Evolutionary conservation across 2,797 vertebrate species (phyloP), one percentile per base, ranked within the genome.

Genomic region (Cuculus canorus): DNA sequence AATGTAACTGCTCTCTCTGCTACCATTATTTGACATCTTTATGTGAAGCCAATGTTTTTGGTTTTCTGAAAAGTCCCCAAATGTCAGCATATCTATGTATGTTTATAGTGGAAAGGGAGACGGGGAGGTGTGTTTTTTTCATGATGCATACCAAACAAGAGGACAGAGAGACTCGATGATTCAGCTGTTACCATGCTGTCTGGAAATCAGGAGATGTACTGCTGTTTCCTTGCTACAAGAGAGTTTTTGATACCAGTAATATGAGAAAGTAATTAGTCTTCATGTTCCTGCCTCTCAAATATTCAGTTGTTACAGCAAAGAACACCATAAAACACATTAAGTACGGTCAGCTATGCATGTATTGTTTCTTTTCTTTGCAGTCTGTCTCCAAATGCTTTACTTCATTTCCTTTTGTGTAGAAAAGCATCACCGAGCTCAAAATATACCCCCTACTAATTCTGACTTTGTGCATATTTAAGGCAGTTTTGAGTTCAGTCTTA

Each of bases 1-100:
- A 95, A 75, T 73, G 33, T 93, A 88, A 91, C 39, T 88, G 91
- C 90, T 75, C 92, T 86, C 77, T 70, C 76, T 76, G 9, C 86
- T 88, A 86, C 82, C n/a, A 45, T 77, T 92, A 50, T 64, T 85
- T 94, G 63, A 68, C 53, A 96, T 63, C 47, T 80, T 78, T 81
- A 78, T 79, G 63, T 39, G 91, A 90, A 93, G 25, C 6, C 59
- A 84, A 43, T 79, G 43, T 22, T 94, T 92, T 53, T n/a, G 9
- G 13, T 76, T 86, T 93, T 70, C 59, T 82, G 63, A 35, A 76
- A 72, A 76, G 88, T 27, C 33, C 54, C 27, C 25, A 13, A 93
- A 81, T 65, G 35, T 78, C 79, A 87, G 33, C 47, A 23, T 21
- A 3, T 37, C 5, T 89, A 65, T 72, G 17, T 35, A 47, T n/a